phyloP scores from a whole-genome alignment of 2,113 vertebrate species.

The Ciconia maguari region DNA sequence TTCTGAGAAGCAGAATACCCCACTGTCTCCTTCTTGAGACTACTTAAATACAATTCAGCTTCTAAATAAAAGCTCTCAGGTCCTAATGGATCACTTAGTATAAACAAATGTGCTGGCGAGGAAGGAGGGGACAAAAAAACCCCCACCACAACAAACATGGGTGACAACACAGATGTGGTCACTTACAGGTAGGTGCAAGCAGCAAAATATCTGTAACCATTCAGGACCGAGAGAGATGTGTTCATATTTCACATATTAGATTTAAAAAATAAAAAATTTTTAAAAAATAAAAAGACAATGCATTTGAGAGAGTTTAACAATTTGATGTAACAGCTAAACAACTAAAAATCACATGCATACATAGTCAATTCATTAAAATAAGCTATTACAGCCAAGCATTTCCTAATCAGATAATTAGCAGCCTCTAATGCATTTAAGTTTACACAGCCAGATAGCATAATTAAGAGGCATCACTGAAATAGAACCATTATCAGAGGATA shows the following conservation, averaged over 20 bases:
- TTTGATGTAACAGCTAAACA: neutral
- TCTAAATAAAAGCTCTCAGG: neutral
- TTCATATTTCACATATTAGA: neutral
- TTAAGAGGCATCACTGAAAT: conserved; percentile 33
- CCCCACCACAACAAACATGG: neutral
- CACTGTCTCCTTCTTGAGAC: neutral
- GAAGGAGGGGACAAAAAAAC: neutral
- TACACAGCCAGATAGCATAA: conserved; percentile 5
- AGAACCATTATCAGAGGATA: neutral
- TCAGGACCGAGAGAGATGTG: neutral
- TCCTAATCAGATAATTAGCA: conserved; percentile 57
- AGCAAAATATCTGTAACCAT: neutral
- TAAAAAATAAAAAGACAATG: neutral
- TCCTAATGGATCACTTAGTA: neutral
- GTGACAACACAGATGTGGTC: neutral
- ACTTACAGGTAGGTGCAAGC: neutral
- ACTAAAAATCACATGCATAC: neutral
- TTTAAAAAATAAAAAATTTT: neutral
- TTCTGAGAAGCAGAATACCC: neutral
- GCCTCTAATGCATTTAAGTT: conserved; percentile 44
- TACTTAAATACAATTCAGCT: neutral
- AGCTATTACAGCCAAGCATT: conserved; percentile 22
- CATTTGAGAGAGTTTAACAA: neutral
- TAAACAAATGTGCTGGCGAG: neutral
- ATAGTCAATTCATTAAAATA: conserved; percentile 26